Base-by-base conservation (phyloP, 2,113 vertebrate genomes). In the Podarcis muralis region DNA sequence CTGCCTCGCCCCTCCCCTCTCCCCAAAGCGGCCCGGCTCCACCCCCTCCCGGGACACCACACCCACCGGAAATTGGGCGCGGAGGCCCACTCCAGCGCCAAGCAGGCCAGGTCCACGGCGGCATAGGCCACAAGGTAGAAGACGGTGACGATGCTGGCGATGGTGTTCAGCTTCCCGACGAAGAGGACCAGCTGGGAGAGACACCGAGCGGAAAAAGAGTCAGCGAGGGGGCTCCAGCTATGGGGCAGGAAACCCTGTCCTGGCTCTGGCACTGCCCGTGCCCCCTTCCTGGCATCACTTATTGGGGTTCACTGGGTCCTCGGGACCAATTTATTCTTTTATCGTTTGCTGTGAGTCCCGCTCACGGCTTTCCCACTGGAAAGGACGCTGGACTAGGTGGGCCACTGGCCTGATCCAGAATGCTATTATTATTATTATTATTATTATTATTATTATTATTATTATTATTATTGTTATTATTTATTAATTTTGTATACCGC, bases 61-160 rank as follows among this genome's bases (percentile, higher is more conserved):
- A 88, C 87, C 80, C 59, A 88, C 87, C 87, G 87, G 87, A 88
- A 88, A 30, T 88, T 88, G 1, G 87, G 87, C 1, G 87, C 87
- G 0, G 87, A 88, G 11, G 87, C 87, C 87, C 87, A 88, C 57
- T 88, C 87, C 0, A 88, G 71, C 0, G 87, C 87, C 80, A 88
- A 57, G 80, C 87, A 88, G 37, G 87, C 87, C 80, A 88, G 37
- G 71, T 88, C 87, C 57, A 88, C 87, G 1, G 87, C 87, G 0
- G 87, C 87, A 0, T 88, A 88, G 6, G 87, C 87, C 12, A 88
- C 87, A 4, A 88, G 80, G 71, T 88, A 88, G 80, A 88, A 88
- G 87, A 88, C 87, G 27, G 87, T 88, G 9, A 88, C 87, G 6
- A 88, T 88, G 80, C 87, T 57, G 0, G 87, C 87, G 0, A 88